Conservation (phyloP, 2,113 vertebrate species). For the Austrofundulus limnaeus region DNA sequence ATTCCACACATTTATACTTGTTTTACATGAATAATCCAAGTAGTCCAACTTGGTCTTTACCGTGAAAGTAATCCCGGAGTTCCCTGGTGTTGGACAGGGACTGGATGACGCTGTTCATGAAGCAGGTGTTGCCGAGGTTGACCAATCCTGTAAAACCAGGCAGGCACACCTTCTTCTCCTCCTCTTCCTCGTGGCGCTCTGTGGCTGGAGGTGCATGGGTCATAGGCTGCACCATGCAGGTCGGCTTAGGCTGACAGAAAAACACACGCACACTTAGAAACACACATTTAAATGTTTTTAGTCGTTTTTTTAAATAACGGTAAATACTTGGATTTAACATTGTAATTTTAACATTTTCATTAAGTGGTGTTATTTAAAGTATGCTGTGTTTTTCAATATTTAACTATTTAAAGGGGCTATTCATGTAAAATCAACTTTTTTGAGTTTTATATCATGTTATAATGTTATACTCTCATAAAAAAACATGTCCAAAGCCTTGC, state of each 20-base stretch:
- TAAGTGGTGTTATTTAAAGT: background rate
- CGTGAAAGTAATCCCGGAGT: constrained; percentile 96
- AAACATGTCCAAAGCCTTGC: no score
- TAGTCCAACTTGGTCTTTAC: constrained; percentile 68
- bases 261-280: background rate
- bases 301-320: no score
- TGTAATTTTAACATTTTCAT: no score
- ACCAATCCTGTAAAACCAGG: constrained; percentile 96
- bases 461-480: no score
- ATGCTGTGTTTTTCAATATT: no score
- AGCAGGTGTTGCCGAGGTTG: constrained; percentile 98
- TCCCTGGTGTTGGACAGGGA: constrained; percentile 97
- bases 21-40: no score
- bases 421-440: no score
- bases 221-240: constrained; percentile 98
- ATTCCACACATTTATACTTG: no score
- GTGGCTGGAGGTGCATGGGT: constrained; percentile 85
- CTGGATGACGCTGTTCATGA: constrained; percentile 99
- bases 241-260: constrained; percentile 88
- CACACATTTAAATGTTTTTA: background rate
- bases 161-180: constrained; percentile 94
- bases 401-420: no score
- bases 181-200: constrained; percentile 89
- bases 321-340: no score
- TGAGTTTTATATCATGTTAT: no score